A percentile compares a stretch with the other conserved stretches of the same genome.
Conservation (phyloP, 2,797 vertebrate genomes). For the Darevskia nairensis region DNA sequence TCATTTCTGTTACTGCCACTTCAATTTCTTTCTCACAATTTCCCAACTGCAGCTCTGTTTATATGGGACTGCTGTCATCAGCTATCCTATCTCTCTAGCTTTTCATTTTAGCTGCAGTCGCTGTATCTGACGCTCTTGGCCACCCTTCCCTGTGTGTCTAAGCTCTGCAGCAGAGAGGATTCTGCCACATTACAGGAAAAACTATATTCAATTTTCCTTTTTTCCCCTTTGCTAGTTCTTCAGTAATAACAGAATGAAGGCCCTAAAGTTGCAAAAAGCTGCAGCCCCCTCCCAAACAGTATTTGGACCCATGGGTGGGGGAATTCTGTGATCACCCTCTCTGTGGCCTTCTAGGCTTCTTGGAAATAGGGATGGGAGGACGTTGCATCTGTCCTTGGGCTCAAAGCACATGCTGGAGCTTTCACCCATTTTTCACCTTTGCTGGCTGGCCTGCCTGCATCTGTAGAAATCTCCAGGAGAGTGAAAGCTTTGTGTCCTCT, state of each 20-base stretch:
- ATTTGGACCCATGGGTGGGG: not conserved
- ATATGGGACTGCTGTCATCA: not conserved
- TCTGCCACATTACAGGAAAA: slow-evolving; percentile 27
- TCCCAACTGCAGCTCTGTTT: slow-evolving; percentile 11
- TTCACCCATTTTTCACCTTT: not conserved
- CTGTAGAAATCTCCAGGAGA: not conserved
- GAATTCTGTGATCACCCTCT: not conserved
- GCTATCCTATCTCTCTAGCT: not conserved
- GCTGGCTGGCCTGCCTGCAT: not conserved
- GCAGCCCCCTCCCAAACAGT: not conserved
- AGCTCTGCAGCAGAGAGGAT: not conserved
- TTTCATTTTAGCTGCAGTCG: slow-evolving; percentile 3
- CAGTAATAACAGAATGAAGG: not conserved
- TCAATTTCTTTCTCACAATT: slow-evolving; percentile 24
- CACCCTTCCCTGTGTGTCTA: not conserved
- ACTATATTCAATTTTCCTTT: not conserved
- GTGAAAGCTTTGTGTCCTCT: not conserved
- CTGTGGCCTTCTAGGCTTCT: not conserved
- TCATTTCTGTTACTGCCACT: slow-evolving; percentile 6
- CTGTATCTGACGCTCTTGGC: not conserved
- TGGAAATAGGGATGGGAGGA: not conserved
- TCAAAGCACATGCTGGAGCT: not conserved
- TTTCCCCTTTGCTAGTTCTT: not conserved
- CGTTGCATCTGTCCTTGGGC: not conserved
- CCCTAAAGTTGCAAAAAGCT: not conserved